Base-by-base conservation (phyloP, 1,140 invertebrate species). In the Agraylea sexmaculata region DNA sequence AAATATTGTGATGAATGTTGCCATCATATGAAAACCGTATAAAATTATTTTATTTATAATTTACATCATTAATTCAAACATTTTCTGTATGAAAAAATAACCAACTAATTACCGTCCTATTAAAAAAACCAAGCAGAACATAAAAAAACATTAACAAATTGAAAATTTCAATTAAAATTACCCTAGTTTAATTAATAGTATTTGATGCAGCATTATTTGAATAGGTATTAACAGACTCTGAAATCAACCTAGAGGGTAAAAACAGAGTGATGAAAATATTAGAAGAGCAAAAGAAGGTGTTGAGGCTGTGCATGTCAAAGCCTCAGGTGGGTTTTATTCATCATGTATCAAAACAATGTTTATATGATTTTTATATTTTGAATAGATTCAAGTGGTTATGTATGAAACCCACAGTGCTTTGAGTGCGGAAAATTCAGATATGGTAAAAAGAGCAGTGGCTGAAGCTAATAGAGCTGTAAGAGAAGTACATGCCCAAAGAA, bases 381-480 rank as follows among this genome's bases (percentile, higher is more conserved):
- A 12, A 28, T 40, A 76, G 73, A 73, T 80, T 10, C 78, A 81
- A 51, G 64, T 79, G 48, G 69, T 80, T 11, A 53, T 81, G 13
- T 81, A 80, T 42, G 77, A 79, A 52, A 80, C 77, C 0, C 77
- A 80, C 56, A 80, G 77, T 1, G 70, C 76, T 28, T 57, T 79
- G n/a, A 67, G 66, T 23, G 68, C 70, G 2, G 78, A 81, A 55
- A 81, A 80, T 50, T 61, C 66, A 23, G 68, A 69, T 22, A 77
- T 80, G 68, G 71, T 78, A 15, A 59, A 65, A 3, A 57, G 68
- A 40, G 69, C 73, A 0, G 53, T 80, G 2, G 63, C 70, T 1
- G 67, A 77, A 45, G 70, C 77, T 4, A 81, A 81, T 43, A 58
- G 69, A 13, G 53, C 71, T 46, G 74, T 77, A 0, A 53, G 73